phyloP scores from a whole-genome alignment of 2,888 invertebrate genomes.

The Tetrapedia diversipes region DNA sequence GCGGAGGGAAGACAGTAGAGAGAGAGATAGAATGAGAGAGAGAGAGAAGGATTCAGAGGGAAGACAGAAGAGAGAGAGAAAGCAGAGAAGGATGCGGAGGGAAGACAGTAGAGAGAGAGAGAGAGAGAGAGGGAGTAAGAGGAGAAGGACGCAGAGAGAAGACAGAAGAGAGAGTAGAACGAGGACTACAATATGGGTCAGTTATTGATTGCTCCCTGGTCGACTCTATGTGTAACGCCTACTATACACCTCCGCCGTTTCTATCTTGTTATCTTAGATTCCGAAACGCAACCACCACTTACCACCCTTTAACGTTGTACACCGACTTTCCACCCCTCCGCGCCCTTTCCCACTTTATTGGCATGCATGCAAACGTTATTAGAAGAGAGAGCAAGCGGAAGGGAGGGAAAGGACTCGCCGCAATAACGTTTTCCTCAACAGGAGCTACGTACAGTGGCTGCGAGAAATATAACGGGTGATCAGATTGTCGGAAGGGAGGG shows the following conservation, averaged over 20 bases:
- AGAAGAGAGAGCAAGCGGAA: background rate
- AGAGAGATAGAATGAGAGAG: too few species aligned
- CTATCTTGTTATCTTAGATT: constrained; percentile 80
- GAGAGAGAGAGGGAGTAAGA: constrained; percentile 11
- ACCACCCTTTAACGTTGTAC: constrained; percentile 53
- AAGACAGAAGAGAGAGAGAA: too few species aligned
- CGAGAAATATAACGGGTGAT: too few species aligned
- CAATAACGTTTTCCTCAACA: constrained; percentile 40
- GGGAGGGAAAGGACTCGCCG: constrained; percentile 13
- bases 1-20: too few species aligned
- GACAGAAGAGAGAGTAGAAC: constrained; percentile 66
- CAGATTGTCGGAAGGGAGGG: too few species aligned
- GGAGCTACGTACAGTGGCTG: too few species aligned
- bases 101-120: too few species aligned
- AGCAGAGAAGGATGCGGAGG: too few species aligned
- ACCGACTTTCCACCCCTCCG: too few species aligned
- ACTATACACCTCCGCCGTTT: constrained; percentile 74
- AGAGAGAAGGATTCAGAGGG: too few species aligned
- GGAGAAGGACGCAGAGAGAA: constrained; percentile 41
- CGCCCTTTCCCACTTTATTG: constrained; percentile 52
- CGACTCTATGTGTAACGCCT: constrained; percentile 78
- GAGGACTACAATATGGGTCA: constrained; percentile 80
- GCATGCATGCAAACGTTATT: constrained; percentile 54
- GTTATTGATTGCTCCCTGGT: constrained; percentile 80
- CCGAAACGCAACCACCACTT: constrained; percentile 67